Evolutionary conservation across 64 coral and sea anemone genomes (phyloP), one percentile per base, ranked within the genome.

Genomic region (Trachythela sp.): DNA sequence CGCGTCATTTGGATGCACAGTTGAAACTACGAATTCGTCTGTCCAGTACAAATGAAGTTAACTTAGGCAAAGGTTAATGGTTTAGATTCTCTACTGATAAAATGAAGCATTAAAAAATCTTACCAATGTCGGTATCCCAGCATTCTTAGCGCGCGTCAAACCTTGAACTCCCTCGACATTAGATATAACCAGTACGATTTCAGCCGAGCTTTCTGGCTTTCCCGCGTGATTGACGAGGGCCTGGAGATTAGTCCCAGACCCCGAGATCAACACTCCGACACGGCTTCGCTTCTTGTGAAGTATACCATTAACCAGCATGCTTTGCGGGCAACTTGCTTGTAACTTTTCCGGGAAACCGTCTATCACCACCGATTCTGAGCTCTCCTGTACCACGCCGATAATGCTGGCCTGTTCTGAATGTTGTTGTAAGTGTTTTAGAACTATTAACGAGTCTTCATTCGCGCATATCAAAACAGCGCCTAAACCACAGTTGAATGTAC

Each of bases 161-260:
- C 95, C 95, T 36, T 94, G 92, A 2, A 97, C 95, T 2, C 86
- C 90, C 36, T 92, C 88, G 50, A 94, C 85, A 20, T 97, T 97
- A 17, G 92, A 94, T 56, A 97, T 89, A 8, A 97, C 95, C 24
- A 97, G 51, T 7, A 92, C 92, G 84, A 97, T 94, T n/a, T 97
- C 52, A 2, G 95, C 93, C 40, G 87, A 77, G 48, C 95, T 97
- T 88, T 94, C 86, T 13, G 90, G 90, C 36, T 49, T 75, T 14
- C 92, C 75, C 0, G 92, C 90, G 9, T 59, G 93, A 52, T 97
- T 90, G 86, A 97, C 94, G 48, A 97, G 70, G 4, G 95, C 95
- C 80, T 94, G 95, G 13, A 97, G 86, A 80, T 97, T 97, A 85
- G 95, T 97, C 22, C 95, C 95, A 20, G 95, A 97, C 0, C 95